A percentile compares a stretch with the other conserved stretches of the same genome.
Conservation (phyloP, 2,797 vertebrate genomes). For the Enteromius viviparus region DNA sequence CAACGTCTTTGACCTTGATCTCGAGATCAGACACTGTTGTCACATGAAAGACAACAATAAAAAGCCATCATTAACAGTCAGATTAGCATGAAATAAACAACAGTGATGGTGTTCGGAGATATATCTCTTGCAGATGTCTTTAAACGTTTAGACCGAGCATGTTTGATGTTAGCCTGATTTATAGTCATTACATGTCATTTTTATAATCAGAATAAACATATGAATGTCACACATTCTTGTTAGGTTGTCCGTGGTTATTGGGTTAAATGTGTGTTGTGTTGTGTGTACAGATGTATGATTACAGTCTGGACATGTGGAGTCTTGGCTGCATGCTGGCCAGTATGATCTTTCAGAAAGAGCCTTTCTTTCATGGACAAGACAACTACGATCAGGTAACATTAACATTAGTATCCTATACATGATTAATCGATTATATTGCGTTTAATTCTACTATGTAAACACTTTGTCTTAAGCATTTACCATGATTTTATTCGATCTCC, state of each 20-base stretch:
- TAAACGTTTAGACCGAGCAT: background rate
- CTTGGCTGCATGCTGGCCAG: constrained; percentile 98
- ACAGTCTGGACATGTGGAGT: constrained; percentile 99
- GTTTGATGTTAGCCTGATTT: background rate
- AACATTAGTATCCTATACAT: background rate
- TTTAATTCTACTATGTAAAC: background rate
- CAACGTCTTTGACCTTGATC: background rate
- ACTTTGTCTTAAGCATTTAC: background rate
- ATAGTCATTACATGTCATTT: background rate
- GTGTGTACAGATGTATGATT: constrained; percentile 92
- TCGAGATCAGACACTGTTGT: background rate
- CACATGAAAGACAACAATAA: background rate
- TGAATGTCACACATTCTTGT: background rate
- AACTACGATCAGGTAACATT: constrained; percentile 94
- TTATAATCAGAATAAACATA: background rate
- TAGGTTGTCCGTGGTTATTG: background rate
- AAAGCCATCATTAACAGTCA: background rate
- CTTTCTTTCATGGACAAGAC: constrained; percentile 98
- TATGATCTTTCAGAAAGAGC: constrained; percentile 99
- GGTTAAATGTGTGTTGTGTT: constrained; percentile 17
- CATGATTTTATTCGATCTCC: background rate
- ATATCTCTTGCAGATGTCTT: background rate
- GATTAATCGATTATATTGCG: background rate
- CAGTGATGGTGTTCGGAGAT: background rate
- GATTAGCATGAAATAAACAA: constrained; percentile 1